Conservation (phyloP, 1,140 invertebrate species). For the Aphaenogaster rudis region DNA sequence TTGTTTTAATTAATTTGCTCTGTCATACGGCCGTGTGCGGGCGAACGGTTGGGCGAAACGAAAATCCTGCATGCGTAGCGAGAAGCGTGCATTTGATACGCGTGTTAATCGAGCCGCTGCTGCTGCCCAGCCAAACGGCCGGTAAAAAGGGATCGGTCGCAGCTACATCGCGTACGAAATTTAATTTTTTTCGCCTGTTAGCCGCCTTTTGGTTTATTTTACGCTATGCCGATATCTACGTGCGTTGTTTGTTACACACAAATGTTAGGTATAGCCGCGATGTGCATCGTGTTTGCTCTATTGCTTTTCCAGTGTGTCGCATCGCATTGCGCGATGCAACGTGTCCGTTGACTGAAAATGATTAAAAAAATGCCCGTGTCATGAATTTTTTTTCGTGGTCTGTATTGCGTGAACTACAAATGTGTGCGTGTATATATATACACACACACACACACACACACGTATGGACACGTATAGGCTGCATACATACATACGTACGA, state of each 20-base stretch:
- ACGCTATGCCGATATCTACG: slow-evolving; percentile 50
- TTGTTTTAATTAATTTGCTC: slow-evolving; percentile 63
- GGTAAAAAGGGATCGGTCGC: slow-evolving; percentile 52
- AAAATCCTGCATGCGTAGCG: slow-evolving; percentile 39
- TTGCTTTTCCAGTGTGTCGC: slow-evolving; percentile 58
- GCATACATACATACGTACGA: neutral
- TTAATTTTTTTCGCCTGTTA: slow-evolving; percentile 55
- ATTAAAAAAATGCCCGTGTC: slow-evolving; percentile 60
- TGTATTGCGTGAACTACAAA: slow-evolving; percentile 4
- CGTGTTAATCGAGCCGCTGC: slow-evolving; percentile 54
- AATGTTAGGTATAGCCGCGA: slow-evolving; percentile 54
- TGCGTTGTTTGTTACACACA: slow-evolving; percentile 58
- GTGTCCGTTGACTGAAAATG: slow-evolving; percentile 45
- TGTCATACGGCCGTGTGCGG: slow-evolving; percentile 29
- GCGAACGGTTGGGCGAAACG: neutral
- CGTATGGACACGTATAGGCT: too few relatives aligned
- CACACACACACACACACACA: too few relatives aligned
- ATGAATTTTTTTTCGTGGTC: slow-evolving; percentile 25
- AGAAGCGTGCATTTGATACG: slow-evolving; percentile 52
- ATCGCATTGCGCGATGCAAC: slow-evolving; percentile 20
- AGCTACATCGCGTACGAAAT: slow-evolving; percentile 57
- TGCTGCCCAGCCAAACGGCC: slow-evolving; percentile 35
- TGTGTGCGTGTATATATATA: too few relatives aligned
- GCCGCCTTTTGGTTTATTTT: slow-evolving; percentile 58
- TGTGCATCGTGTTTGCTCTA: slow-evolving; percentile 48